These are phyloP conservation scores for Columba livia DNA, from an alignment of 2,113 vertebrate genomes.

Conservation along the genomic window DNA sequence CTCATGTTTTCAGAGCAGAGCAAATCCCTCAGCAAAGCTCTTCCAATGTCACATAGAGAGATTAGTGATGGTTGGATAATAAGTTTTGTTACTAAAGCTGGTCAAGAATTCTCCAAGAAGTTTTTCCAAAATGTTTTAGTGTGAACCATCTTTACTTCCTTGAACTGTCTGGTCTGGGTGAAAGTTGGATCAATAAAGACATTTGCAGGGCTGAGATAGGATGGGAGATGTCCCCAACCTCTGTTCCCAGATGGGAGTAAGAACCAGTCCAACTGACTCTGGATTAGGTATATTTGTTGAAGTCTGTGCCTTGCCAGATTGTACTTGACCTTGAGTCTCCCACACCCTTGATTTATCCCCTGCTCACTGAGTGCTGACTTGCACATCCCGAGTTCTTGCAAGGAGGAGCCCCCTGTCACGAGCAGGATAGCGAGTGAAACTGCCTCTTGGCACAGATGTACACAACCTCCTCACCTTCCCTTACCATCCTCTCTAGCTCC, in stretches of 20 bases:
- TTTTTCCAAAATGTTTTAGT: background rate
- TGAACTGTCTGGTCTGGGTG: background rate
- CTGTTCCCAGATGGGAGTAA: background rate
- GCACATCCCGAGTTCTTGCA: background rate
- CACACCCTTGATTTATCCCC: background rate
- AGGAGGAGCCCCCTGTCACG: background rate
- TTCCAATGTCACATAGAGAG: background rate
- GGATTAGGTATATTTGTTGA: background rate
- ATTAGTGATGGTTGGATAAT: background rate
- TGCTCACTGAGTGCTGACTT: background rate
- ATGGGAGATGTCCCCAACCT: background rate
- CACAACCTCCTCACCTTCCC: background rate
- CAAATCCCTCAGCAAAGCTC: background rate
- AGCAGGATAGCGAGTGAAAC: background rate
- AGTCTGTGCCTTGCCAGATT: background rate
- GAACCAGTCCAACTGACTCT: background rate
- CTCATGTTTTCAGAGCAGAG: background rate
- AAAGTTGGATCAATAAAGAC: background rate
- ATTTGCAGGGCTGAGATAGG: background rate
- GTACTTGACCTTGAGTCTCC: background rate
- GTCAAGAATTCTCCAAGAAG: background rate
- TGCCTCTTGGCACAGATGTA: background rate
- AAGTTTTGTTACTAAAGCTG: background rate
- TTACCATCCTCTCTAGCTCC: background rate
- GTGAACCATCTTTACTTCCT: background rate